phyloP scores from a whole-genome alignment of 2,113 vertebrate genomes.

The Trematocara zebra region DNA sequence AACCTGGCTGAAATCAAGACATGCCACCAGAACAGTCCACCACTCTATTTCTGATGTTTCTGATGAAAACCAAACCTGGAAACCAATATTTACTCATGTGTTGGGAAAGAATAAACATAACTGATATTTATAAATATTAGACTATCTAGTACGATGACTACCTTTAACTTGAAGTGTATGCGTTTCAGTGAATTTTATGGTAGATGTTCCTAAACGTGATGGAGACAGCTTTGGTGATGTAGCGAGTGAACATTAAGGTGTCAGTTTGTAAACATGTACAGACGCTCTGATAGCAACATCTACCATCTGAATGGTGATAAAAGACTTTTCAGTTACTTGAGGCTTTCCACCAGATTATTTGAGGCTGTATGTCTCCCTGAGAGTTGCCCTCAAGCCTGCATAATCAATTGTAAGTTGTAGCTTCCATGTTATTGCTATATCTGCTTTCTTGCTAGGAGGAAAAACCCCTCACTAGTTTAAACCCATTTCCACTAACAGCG shows the following conservation, averaged over 20 bases:
- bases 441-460: neutral
- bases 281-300: neutral
- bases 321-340: neutral
- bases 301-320: neutral
- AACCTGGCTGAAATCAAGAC: neutral
- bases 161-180: neutral
- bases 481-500: neutral
- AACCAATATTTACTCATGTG: neutral
- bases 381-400: neutral
- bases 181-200: neutral
- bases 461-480: neutral
- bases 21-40: neutral
- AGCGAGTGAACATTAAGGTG: neutral
- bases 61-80: neutral
- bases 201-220: neutral
- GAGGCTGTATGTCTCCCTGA: neutral
- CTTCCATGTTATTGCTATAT: neutral
- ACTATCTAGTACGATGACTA: neutral
- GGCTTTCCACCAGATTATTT: neutral
- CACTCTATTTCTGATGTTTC: neutral
- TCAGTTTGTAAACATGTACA: neutral
- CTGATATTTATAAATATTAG: neutral
- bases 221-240: neutral
- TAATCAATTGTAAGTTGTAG: neutral
- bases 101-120: neutral